phyloP scores from a whole-genome alignment of 2,888 invertebrate species.

The Coremacera marginata region DNA sequence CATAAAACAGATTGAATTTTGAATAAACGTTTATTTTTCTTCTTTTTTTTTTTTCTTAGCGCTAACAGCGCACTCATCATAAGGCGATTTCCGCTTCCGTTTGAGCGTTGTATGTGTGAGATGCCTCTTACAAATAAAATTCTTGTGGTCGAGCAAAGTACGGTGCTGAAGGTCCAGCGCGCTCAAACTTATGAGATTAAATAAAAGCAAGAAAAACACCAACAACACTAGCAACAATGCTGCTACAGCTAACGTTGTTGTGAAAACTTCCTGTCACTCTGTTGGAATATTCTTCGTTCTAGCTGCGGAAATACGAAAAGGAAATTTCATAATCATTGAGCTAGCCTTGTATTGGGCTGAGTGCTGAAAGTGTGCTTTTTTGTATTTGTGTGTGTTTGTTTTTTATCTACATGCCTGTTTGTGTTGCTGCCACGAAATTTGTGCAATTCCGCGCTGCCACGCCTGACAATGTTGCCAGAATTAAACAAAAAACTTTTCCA shows the following conservation, averaged over 20 bases:
- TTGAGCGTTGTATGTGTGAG: neutral
- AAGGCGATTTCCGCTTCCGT: slow-evolving; percentile 30
- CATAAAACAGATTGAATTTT: slow-evolving; percentile 33
- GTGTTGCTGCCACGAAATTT: neutral
- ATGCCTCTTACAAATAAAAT: neutral
- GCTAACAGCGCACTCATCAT: neutral
- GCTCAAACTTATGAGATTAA: neutral
- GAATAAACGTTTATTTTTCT: slow-evolving; percentile 2
- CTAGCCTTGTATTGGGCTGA: neutral
- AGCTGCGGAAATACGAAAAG: slow-evolving; percentile 28
- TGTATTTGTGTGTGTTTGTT: too few relatives aligned
- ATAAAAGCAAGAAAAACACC: neutral
- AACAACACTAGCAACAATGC: slow-evolving; percentile 2
- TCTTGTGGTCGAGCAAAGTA: neutral
- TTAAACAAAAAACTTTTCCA: neutral
- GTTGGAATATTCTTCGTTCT: neutral
- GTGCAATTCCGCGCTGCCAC: neutral
- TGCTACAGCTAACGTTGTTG: neutral
- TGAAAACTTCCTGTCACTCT: neutral
- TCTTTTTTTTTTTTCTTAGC: neutral
- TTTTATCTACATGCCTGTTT: too few relatives aligned
- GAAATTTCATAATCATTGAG: slow-evolving; percentile 33
- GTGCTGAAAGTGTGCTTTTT: too few relatives aligned
- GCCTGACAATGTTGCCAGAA: neutral
- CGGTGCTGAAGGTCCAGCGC: neutral